Evolutionary conservation across 2,888 invertebrate genomes (phyloP).

Genomic region (Fissipunctia ypsillon): DNA sequence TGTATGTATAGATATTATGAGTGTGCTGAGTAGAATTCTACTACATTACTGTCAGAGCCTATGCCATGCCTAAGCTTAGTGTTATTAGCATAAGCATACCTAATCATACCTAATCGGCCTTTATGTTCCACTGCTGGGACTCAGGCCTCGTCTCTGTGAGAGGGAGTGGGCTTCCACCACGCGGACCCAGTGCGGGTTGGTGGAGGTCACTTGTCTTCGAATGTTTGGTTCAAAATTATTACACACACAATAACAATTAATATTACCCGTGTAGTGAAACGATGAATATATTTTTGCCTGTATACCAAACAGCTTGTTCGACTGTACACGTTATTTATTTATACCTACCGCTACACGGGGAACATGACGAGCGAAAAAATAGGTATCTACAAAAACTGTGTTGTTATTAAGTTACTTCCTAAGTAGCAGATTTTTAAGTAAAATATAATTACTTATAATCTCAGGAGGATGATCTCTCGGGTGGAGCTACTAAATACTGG

Average conservation of each 20-base stretch:
- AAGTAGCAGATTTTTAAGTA: neutral
- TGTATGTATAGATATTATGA: too few species aligned
- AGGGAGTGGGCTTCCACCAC: neutral
- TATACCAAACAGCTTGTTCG: neutral
- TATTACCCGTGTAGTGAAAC: too few species aligned
- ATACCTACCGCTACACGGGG: neutral
- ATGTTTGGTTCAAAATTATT: neutral
- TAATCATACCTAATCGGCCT: neutral
- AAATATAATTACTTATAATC: neutral
- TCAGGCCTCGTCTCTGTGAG: neutral
- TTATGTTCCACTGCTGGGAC: neutral
- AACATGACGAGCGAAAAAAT: constrained; percentile 1
- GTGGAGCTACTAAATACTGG: too few species aligned
- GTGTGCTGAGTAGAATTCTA: too few species aligned
- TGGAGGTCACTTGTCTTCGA: neutral
- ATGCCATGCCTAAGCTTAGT: too few species aligned
- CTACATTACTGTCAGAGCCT: too few species aligned
- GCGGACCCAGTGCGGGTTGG: too few species aligned
- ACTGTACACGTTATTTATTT: constrained; percentile 1
- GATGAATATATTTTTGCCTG: neutral
- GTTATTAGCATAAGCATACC: too few species aligned
- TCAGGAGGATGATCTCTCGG: neutral
- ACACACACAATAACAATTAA: neutral
- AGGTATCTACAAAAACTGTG: constrained; percentile 11
- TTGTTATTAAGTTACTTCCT: neutral